These are phyloP conservation scores for Hydrotaea diabolus DNA, from an alignment of 2,888 invertebrate species.

Conservation along the genomic window DNA sequence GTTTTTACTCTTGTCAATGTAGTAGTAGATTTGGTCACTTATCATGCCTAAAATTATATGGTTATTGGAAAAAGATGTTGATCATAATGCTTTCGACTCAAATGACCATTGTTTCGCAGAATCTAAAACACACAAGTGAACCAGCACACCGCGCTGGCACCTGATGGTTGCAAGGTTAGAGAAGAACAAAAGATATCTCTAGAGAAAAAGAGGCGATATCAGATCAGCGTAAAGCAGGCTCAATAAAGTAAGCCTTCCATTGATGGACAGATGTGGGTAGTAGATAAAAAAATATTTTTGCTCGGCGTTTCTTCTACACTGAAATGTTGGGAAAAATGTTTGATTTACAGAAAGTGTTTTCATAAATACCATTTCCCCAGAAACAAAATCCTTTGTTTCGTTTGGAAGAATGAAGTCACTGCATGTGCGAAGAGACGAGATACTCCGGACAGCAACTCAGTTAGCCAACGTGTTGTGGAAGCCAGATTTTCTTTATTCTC, in stretches of 20 bases:
- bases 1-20: no score
- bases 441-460: slow-evolving; percentile 33
- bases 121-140: no score
- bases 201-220: not conserved
- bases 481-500: slow-evolving; percentile 24
- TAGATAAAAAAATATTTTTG: not conserved
- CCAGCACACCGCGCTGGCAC: no score
- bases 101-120: no score
- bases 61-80: slow-evolving; percentile 36
- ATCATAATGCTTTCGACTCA: slow-evolving; percentile 30
- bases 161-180: not conserved
- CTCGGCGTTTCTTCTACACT: slow-evolving; percentile 24
- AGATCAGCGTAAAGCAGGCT: not conserved
- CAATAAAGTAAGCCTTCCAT: not conserved
- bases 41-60: slow-evolving; percentile 47
- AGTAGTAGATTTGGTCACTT: no score
- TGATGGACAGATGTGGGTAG: not conserved
- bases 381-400: slow-evolving; percentile 28
- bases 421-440: slow-evolving; percentile 1
- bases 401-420: slow-evolving; percentile 22
- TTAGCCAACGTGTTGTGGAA: slow-evolving; percentile 44
- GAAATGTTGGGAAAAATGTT: slow-evolving; percentile 55
- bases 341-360: slow-evolving; percentile 59
- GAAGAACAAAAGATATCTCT: not conserved
- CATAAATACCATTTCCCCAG: slow-evolving; percentile 63